A percentile compares a stretch with the other conserved stretches of the same genome.
Conservation (phyloP, 2,113 vertebrate genomes). For the Probosciger aterrimus region DNA sequence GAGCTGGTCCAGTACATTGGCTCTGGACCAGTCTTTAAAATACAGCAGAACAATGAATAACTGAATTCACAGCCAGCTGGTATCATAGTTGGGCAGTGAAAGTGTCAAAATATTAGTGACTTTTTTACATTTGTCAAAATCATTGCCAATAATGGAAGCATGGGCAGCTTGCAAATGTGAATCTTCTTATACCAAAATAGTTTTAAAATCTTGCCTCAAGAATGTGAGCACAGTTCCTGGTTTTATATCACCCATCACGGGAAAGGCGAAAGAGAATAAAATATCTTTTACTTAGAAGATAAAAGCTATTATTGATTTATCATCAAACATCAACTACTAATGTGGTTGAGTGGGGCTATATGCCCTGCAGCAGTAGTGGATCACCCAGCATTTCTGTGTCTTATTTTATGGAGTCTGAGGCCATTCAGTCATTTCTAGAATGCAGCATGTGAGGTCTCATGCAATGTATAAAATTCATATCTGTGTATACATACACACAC, state of each 20-base stretch:
- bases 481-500: not conserved
- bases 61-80: conserved; percentile 94
- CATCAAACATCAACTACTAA: conserved; percentile 67
- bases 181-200: conserved; percentile 72
- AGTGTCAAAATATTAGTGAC: conserved; percentile 89
- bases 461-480: conserved; percentile 55
- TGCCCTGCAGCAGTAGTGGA: conserved; percentile 68
- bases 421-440: conserved; percentile 63
- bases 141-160: conserved; percentile 80
- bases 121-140: conserved; percentile 85
- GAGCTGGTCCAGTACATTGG: conserved; percentile 91
- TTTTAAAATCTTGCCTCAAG: conserved; percentile 69
- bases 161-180: conserved; percentile 81
- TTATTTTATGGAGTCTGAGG: conserved; percentile 55
- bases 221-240: conserved; percentile 38
- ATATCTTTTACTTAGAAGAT: conserved; percentile 73
- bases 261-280: conserved; percentile 50
- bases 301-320: conserved; percentile 73
- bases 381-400: conserved; percentile 36
- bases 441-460: conserved; percentile 30
- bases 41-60: conserved; percentile 86
- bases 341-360: conserved; percentile 61
- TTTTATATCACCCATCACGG: conserved; percentile 52
- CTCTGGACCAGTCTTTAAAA: conserved; percentile 93
- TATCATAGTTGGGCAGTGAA: conserved; percentile 86